Conservation (phyloP, 2,888 invertebrate genomes). For the Scaptomyza reducta region DNA sequence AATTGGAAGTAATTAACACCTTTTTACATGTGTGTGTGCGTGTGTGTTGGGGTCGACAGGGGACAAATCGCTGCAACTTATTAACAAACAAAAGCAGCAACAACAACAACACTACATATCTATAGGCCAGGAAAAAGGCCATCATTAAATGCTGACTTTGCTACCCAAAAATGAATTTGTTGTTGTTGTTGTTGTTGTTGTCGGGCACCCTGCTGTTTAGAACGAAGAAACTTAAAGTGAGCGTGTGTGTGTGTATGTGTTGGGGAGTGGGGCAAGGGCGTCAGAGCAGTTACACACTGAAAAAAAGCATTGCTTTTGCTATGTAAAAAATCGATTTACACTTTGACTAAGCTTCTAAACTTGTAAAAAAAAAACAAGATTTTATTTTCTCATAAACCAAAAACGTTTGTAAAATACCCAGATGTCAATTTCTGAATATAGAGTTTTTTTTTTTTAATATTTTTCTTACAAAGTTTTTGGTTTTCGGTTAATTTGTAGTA, state of each 20-base stretch:
- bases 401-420: no score
- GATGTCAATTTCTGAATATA: no score
- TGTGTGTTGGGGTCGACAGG: constrained; percentile 50
- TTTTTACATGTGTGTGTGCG: constrained; percentile 25
- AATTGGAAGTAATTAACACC: constrained; percentile 73
- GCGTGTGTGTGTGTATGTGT: neutral
- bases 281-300: neutral
- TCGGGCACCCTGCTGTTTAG: constrained; percentile 56
- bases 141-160: constrained; percentile 35
- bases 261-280: neutral
- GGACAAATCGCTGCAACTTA: constrained; percentile 74
- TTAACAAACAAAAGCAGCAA: constrained; percentile 52
- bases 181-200: constrained; percentile 10
- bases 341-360: no score
- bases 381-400: no score
- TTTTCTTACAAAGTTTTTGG: no score
- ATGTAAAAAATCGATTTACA: no score
- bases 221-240: constrained; percentile 14
- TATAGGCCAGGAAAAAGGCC: constrained; percentile 26
- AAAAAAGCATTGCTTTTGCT: neutral
- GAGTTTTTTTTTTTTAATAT: no score
- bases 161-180: constrained; percentile 19
- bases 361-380: no score
- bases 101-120: constrained; percentile 21
- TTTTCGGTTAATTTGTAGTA: no score